A percentile compares a stretch with the other conserved stretches of the same genome.
These are phyloP conservation scores for Merodon equestris DNA, from an alignment of 2,888 invertebrate species.

Conservation along the genomic window DNA sequence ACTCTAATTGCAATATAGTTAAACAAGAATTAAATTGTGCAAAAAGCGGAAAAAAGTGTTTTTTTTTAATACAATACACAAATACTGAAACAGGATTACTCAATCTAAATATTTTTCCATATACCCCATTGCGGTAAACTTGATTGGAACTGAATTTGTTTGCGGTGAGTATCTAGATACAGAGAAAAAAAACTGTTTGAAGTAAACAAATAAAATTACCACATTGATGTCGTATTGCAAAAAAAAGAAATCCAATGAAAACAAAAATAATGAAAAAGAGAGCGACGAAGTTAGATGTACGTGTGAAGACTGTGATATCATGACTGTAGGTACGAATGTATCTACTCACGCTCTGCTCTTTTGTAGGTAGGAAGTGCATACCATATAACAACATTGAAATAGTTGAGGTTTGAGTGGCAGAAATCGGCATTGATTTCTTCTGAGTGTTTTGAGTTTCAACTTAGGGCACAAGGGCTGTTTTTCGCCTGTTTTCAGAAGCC, in stretches of 20 bases:
- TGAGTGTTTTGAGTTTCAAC: too few relatives aligned
- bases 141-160: conserved; percentile 44
- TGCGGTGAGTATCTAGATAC: conserved; percentile 46
- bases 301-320: too few relatives aligned
- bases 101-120: conserved; percentile 29
- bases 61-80: neutral
- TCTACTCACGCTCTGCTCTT: neutral
- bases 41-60: conserved; percentile 7
- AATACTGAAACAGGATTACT: conserved; percentile 58
- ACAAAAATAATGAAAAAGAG: conserved; percentile 36
- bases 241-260: conserved; percentile 11
- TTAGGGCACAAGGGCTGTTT: too few relatives aligned
- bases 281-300: too few relatives aligned
- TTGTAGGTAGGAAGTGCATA: neutral
- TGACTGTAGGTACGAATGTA: conserved; percentile 20
- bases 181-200: neutral
- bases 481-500: too few relatives aligned
- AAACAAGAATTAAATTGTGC: conserved; percentile 3
- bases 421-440: too few relatives aligned
- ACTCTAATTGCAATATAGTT: conserved; percentile 3
- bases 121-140: conserved; percentile 43
- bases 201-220: conserved; percentile 50
- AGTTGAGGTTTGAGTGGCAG: too few relatives aligned
- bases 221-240: conserved; percentile 63
- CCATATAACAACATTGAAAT: neutral